Base-by-base conservation (phyloP, 2,797 vertebrate species). In the Phylloscopus collybita region DNA sequence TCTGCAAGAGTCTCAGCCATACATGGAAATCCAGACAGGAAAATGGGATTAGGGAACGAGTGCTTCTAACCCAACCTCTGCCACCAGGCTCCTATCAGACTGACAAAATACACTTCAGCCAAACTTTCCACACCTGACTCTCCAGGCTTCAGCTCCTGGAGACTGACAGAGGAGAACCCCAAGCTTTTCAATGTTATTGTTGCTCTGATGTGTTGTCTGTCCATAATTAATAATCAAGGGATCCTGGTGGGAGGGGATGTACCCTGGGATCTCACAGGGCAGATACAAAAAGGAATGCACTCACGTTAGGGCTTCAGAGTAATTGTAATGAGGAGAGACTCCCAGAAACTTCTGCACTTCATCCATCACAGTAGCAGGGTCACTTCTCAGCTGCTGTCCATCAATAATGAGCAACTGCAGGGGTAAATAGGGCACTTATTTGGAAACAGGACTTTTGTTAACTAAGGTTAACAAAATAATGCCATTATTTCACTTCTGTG, bases 321-420 rank as follows among this genome's bases (percentile, higher is more conserved):
- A 99, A 97, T 99, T 99, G 89, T 98, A 99, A 93, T 99, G 98
- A 93, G 99, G 98, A 96, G 98, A 98, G 36, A 99, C 98, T 86
- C 98, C 99, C 80, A 99, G 97, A 94, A 99, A 99, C 98, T 98
- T 99, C 98, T 99, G 99, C 34, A 99, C 98, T 97, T 98, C 99
- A 90, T 99, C 99, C 99, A 99, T 99, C 96, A 99, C 98, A 40
- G 98, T 97, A 19, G 99, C 98, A 42, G 99, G 99, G 96, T 99
- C 99, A 53, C 97, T 98, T 96, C 99, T 98, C 94, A 99, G 98
- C 97, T 99, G 99, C 97, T 99, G 99, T 71, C 99, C 99, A 62
- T 99, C 99, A 83, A 99, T 99, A 95, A 99, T 99, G 96, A 99
- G 98, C 96, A 99, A 97, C 99, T 99, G 95, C 27, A 87, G 92